phyloP scores from a whole-genome alignment of 2,888 invertebrate species.

The Hypena proboscidalis region DNA sequence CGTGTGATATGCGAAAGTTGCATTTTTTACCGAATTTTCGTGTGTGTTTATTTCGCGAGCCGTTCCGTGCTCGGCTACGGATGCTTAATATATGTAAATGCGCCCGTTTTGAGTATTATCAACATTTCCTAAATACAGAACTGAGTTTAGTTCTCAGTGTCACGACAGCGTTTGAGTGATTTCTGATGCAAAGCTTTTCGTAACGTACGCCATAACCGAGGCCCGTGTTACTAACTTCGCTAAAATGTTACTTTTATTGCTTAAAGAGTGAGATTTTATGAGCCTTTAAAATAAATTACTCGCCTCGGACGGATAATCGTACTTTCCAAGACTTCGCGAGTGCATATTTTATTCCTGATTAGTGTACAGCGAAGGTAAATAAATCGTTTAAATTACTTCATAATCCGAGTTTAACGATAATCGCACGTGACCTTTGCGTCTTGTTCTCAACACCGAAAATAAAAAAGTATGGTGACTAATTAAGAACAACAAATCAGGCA shows the following conservation, averaged over 20 bases:
- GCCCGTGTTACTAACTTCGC: conserved; percentile 66
- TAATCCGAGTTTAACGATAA: conserved; percentile 30
- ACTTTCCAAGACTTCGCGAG: conserved; percentile 65
- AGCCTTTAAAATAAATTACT: conserved; percentile 82
- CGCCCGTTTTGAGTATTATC: conserved; percentile 55
- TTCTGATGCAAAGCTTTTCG: conserved; percentile 58
- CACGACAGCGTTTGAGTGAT: conserved; percentile 76
- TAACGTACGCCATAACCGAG: conserved; percentile 61
- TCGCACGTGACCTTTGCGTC: conserved; percentile 15
- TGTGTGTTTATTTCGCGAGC: conserved; percentile 67
- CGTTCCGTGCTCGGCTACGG: conserved; percentile 57
- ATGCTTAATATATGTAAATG: conserved; percentile 67
- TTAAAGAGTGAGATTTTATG: conserved; percentile 82
- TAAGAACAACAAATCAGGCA: conserved; percentile 41
- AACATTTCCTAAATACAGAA: conserved; percentile 52
- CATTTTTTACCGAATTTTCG: conserved; percentile 57
- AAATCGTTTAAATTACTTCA: conserved; percentile 56
- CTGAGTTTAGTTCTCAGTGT: conserved; percentile 67
- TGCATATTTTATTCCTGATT: conserved; percentile 74
- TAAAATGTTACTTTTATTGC: conserved; percentile 83
- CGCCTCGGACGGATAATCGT: conserved; percentile 66
- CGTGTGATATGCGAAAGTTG: conserved; percentile 75
- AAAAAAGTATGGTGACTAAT: conserved; percentile 31
- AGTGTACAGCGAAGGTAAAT: conserved; percentile 66
- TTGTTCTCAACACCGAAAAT: conserved; percentile 25